Evolutionary conservation across 2,113 vertebrate species (phyloP), one percentile per base, ranked within the genome.

Genomic region (Scomber japonicus): DNA sequence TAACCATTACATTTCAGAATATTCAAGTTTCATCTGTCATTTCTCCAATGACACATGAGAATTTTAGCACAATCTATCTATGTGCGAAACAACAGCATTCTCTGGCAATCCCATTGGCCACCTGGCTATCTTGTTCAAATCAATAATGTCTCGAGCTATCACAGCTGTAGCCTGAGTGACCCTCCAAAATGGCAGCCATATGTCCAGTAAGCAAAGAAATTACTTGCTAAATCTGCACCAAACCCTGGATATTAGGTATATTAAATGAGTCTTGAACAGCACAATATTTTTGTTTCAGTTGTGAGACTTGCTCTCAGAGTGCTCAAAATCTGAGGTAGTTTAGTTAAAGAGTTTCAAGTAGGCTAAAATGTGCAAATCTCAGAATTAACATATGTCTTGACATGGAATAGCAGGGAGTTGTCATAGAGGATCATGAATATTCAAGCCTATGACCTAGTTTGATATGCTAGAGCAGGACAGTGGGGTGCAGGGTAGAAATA

Each of bases 401-500:
- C 87, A 92, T 83, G 74, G 79, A 93, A 90, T 88, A 89, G 90
- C 81, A 12, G 82, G 87, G 81, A 91, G 90, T 91, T 92, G 92
- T 91, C 90, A 91, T 82, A 72, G 84, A 88, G 81, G 76, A 88
- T 92, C 92, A 93, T 93, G 88, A 91, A 93, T 91, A 94, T 94
- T 92, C 88, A 94, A 81, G 83, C 59, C 16, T 73, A 69, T 91
- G 92, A 92, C 92, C 91, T 80, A 92, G 88, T 94, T 93, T 91
- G 82, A 87, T 82, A 85, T 8, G 66, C 74, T 30, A 19, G 74
- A 87, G 76, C 79, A 88, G 90, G 90, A 88, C 86, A 89, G 80
- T 82, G 67, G 87, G 87, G 86, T 88, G 88, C 87, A 85, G 75
- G 79, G 83, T 80, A 88, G 83, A 83, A 90, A 88, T 66, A 78